phyloP scores from a whole-genome alignment of 2,888 invertebrate species.

The Pachydiplax longipennis region DNA sequence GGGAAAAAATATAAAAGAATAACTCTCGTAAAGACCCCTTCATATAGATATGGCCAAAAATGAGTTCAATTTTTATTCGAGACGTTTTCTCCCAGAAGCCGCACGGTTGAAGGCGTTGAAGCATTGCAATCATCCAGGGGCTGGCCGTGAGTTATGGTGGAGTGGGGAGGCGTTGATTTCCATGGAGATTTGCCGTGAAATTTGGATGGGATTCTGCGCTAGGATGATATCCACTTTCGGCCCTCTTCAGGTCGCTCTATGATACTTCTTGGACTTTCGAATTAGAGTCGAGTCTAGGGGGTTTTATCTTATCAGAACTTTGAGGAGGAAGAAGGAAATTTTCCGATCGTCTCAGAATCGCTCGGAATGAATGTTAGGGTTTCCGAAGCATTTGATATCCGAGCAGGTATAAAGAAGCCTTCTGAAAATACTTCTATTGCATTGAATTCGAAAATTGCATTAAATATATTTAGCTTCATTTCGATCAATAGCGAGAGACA shows the following conservation, averaged over 20 bases:
- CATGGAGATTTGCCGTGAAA: conserved; percentile 19
- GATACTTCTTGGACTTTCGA: not conserved
- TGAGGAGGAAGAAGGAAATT: too few relatives aligned
- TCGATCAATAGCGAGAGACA: too few relatives aligned
- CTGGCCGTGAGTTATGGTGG: conserved; percentile 17
- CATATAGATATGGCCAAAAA: conserved; percentile 9
- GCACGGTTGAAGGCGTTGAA: not conserved
- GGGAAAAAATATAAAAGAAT: not conserved
- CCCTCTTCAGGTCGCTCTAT: not conserved
- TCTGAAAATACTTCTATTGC: too few relatives aligned
- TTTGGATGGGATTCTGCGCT: not conserved
- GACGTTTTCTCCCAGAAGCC: not conserved
- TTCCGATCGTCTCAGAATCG: too few relatives aligned
- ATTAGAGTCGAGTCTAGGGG: not conserved
- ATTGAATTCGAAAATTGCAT: too few relatives aligned
- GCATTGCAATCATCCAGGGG: not conserved
- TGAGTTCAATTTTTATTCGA: not conserved
- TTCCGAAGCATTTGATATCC: too few relatives aligned
- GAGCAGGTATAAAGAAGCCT: too few relatives aligned
- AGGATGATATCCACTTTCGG: not conserved
- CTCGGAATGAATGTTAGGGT: too few relatives aligned
- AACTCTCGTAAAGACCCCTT: not conserved
- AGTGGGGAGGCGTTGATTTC: conserved; percentile 17
- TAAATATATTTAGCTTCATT: too few relatives aligned
- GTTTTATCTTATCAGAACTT: not conserved